Conservation (phyloP, 2,888 invertebrate genomes). For the Sinhomidia bicolor region DNA sequence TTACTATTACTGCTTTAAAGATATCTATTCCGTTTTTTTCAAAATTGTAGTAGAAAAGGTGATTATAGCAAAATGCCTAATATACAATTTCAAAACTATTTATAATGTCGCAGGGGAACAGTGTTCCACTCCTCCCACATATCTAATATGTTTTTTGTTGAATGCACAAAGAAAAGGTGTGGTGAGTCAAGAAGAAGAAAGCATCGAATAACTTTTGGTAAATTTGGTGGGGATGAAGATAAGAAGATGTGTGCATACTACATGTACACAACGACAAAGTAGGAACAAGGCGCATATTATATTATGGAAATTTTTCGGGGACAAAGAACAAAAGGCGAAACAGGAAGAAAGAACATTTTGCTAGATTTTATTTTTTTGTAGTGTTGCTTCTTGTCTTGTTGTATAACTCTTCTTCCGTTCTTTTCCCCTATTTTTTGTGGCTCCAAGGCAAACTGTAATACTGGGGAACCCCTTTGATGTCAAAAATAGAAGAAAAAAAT, state of each 20-base stretch:
- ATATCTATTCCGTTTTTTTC: neutral
- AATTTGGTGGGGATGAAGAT: neutral
- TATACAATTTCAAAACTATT: neutral
- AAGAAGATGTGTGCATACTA: neutral
- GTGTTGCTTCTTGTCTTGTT: neutral
- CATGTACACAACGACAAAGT: neutral
- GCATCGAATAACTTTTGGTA: neutral
- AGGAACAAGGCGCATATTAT: neutral
- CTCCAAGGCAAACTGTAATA: neutral
- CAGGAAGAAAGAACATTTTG: constrained; percentile 1
- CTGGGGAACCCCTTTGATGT: constrained; percentile 35
- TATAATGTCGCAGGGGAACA: neutral
- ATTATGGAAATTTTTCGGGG: neutral
- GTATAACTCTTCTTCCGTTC: neutral
- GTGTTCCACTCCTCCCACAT: neutral
- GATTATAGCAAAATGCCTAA: no score
- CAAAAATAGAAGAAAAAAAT: constrained; percentile 19
- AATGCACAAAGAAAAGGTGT: neutral
- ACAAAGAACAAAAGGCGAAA: constrained; percentile 26
- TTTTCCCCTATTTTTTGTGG: neutral
- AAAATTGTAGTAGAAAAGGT: neutral
- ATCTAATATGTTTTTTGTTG: neutral
- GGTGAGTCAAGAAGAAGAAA: neutral
- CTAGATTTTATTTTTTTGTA: neutral
- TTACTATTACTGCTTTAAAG: neutral